These are phyloP conservation scores for Agelas oroides DNA, from an alignment of 37 sponge, comb jelly and placozoan genomes.

Conservation along the genomic window DNA sequence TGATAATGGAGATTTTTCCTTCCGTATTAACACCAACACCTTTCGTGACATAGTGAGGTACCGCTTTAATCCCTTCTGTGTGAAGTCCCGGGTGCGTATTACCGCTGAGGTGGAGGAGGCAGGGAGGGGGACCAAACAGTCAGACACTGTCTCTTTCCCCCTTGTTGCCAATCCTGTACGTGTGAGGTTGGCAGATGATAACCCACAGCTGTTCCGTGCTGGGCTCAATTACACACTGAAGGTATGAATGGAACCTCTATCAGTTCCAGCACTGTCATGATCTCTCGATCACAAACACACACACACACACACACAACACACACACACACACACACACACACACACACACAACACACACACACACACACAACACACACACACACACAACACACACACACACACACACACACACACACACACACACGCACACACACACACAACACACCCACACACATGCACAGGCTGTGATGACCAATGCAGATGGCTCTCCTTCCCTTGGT, in stretches of 20 bases:
- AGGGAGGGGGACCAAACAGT: conserved; percentile 38
- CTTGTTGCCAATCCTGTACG: conserved; percentile 40
- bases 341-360: too few species aligned
- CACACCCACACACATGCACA: conserved; percentile 5
- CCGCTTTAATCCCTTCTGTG: conserved; percentile 62
- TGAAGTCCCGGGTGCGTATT: conserved; percentile 35
- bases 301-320: neutral
- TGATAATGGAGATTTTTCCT: conserved; percentile 24
- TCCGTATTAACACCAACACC: conserved; percentile 18
- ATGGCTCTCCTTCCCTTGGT: conserved; percentile 38
- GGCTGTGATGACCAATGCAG: conserved; percentile 30
- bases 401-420: too few species aligned
- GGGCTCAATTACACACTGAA: conserved; percentile 43
- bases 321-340: neutral
- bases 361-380: neutral
- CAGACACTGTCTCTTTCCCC: conserved; percentile 6
- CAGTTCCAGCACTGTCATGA: too few species aligned
- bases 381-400: too few species aligned
- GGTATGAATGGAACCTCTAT: conserved; percentile 17
- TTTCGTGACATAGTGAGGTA: conserved; percentile 42
- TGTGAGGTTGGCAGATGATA: conserved; percentile 42
- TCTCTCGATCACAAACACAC: too few species aligned
- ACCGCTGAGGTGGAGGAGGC: conserved; percentile 57
- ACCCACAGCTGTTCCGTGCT: conserved; percentile 42
- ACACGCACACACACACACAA: neutral